Base-by-base conservation (phyloP, 2,797 vertebrate genomes). In the Meriones psammophilus region DNA sequence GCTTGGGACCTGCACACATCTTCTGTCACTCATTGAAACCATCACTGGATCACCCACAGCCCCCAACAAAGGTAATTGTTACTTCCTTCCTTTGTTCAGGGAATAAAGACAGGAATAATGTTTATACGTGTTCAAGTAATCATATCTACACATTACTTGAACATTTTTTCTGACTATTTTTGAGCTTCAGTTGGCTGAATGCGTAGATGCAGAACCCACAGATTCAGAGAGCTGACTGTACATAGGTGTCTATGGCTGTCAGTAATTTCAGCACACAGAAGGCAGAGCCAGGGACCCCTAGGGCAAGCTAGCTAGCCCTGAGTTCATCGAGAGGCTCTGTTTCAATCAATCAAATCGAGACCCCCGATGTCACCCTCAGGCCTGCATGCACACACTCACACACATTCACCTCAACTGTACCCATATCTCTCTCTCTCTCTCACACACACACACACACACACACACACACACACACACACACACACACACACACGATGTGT, bases 401-500 rank as follows among this genome's bases (percentile, higher is more conserved):
- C 54, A n/a, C 39, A 3, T 80, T 80, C 36, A 5, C 8, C 24
- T 30, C 60, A 42, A 36, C 36, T 83, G 36, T 83, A 64, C 36
- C 14, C 58, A 62, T 42, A 3, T 42, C 42, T 42, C 42, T 7
- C 24, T 60, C 14, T 50, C 50, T 50, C 50, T 50, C 50, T 50
- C 12, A n/a, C n/a, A n/a, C n/a, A n/a, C n/a, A n/a, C n/a, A n/a
- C n/a, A n/a, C n/a, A 22, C n/a, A 28, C 79, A 60, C 56, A 39
- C 20, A 17, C 79, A 42, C 30, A 42, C n/a, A 17, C 80, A 62
- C 5, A 28, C 78, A 80, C 12, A n/a, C 56, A 80, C 54, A 80
- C 78, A 24, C 12, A 42, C 42, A 42, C 42, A 42, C 42, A 42
- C 42, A 39, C 6, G 2, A 8, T 0, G 0, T 2, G 20, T 36